phyloP scores from a whole-genome alignment of 2,113 vertebrate species.

The Corydoras maculifer region DNA sequence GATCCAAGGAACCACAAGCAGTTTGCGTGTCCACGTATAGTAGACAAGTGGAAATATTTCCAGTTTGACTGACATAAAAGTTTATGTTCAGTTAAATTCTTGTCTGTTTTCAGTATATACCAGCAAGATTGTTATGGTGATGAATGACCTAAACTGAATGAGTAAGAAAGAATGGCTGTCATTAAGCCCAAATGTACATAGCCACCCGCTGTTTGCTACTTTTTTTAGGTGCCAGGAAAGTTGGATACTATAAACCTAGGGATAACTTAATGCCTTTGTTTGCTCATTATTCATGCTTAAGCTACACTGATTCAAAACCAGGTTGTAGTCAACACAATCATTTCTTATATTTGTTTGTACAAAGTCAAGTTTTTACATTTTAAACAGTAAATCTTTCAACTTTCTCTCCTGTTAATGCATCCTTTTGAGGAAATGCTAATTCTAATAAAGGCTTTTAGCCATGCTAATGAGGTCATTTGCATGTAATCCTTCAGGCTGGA shows the following conservation, averaged over 20 bases:
- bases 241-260: constrained; percentile 31
- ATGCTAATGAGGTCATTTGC: constrained; percentile 69
- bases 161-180: constrained; percentile 20
- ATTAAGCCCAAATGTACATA: constrained; percentile 16
- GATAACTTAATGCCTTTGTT: constrained; percentile 26
- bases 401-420: constrained; percentile 28
- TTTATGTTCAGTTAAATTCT: no score
- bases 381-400: constrained; percentile 23
- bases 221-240: constrained; percentile 28
- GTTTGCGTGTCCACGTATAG: no score
- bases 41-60: no score
- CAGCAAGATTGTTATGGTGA: neutral
- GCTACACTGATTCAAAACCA: neutral
- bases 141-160: constrained; percentile 19
- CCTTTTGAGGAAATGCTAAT: constrained; percentile 54
- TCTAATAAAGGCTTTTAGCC: constrained; percentile 63
- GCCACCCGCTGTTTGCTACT: constrained; percentile 17
- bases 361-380: constrained; percentile 12
- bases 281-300: constrained; percentile 14
- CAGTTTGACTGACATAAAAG: no score
- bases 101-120: neutral
- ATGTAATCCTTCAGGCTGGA: constrained; percentile 56
- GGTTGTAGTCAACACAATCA: neutral
- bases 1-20: no score
- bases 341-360: neutral